These are phyloP conservation scores for Aphis gossypii DNA, from an alignment of 1,140 invertebrate species.

Conservation along the genomic window DNA sequence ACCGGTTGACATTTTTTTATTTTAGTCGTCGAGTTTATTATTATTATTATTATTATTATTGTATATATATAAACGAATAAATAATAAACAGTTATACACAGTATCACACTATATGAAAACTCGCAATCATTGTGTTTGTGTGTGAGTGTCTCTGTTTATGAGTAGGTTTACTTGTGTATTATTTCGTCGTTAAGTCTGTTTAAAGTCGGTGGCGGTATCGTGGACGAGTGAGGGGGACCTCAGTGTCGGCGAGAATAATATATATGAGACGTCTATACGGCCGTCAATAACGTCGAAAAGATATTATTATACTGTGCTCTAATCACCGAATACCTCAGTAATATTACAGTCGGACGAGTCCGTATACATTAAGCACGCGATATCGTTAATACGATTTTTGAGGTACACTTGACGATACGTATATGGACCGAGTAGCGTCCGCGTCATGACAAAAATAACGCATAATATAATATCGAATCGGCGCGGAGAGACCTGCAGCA, in stretches of 20 bases:
- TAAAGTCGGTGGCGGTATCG: neutral
- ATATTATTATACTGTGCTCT: neutral
- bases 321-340: neutral
- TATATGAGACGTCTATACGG: neutral
- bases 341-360: neutral
- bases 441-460: neutral
- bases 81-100: neutral
- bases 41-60: neutral
- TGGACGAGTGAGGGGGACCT: neutral
- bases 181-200: slow-evolving; percentile 40
- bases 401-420: neutral
- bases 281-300: slow-evolving; percentile 37
- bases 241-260: neutral
- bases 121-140: neutral
- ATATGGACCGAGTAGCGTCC: neutral
- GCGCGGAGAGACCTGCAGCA: neutral
- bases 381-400: neutral
- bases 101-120: neutral
- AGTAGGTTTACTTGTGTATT: neutral
- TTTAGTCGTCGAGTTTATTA: slow-evolving; percentile 14
- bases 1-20: slow-evolving; percentile 14
- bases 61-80: neutral
- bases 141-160: neutral
- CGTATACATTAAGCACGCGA: neutral
- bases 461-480: neutral